Evolutionary conservation across 2,888 invertebrate genomes (phyloP).

Genomic region (Pachymerium ferrugineum): DNA sequence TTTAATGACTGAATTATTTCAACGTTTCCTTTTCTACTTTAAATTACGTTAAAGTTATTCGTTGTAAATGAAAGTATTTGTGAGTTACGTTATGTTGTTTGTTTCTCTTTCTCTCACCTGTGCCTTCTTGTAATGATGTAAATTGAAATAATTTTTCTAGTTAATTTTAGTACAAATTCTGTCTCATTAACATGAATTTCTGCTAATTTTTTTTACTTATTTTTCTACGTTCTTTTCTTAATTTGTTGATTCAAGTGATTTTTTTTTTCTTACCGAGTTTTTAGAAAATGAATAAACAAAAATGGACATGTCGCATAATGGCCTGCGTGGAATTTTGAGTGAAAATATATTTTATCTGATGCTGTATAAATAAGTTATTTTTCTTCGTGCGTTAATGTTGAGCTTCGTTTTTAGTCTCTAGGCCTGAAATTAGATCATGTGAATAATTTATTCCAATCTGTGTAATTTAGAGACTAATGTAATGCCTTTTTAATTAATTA

Average conservation of each 20-base stretch:
- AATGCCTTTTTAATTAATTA: conserved; percentile 1
- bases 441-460: conserved; percentile 13
- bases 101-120: background rate
- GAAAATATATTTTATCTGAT: conserved; percentile 2
- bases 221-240: background rate
- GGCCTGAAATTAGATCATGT: background rate
- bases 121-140: conserved; percentile 7
- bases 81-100: background rate
- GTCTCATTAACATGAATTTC: background rate
- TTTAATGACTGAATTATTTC: background rate
- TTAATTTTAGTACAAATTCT: background rate
- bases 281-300: background rate
- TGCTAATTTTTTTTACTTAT: background rate
- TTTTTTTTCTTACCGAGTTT: background rate
- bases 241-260: background rate
- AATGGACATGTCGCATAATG: background rate
- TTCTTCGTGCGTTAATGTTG: background rate
- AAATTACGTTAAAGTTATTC: background rate
- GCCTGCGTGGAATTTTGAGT: background rate
- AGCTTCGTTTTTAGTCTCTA: conserved; percentile 1
- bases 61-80: background rate
- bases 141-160: background rate
- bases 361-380: conserved; percentile 13
- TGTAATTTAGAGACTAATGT: conserved; percentile 13
- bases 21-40: background rate